Evolutionary conservation across 2,888 invertebrate species (phyloP), one percentile per base, ranked within the genome.

Genomic region (Gisinianus flammeolus): DNA sequence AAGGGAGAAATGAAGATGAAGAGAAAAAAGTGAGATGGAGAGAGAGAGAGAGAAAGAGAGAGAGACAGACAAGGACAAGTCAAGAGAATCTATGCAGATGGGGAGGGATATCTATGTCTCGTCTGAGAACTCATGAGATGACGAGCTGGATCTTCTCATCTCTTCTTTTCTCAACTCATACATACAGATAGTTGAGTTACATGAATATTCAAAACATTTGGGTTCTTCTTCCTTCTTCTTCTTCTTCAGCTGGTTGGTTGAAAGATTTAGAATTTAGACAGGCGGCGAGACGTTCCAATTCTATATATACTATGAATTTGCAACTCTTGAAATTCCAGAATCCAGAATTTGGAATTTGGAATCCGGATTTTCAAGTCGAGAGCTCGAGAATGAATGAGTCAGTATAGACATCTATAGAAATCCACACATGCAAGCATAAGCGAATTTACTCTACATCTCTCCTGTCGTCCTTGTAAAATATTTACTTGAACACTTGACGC

Each of bases 131-230:
- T 44, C 44, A 44, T 44, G 44, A 44, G 6, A 35, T 35, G 44
- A 44, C 2, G 44, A 44, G 19, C 3, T 44, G 44, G 2, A 44
- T 35, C 56, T n/a, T n/a, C n/a, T 12, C 4, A 4, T 56, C 62
- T 62, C 62, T 24, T 26, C 16, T 3, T 54, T 3, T 54, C n/a
- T 16, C n/a, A 5, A n/a, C 54, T n/a, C 19, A 16, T 6, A 44
- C 58, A 58, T n/a, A 33, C 1, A 67, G 5, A 33, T 22, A 64
- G 33, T 33, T 62, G n/a, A n/a, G n/a, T 26, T 16, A 24, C 62
- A 62, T 62, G 62, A 62, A 62, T 62, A 62, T 62, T 62, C 62
- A 62, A 62, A 62, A 62, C 62, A 62, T 26, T 28, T 62, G 24
- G 62, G 62, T 62, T 6, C 1, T 44, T 19, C 2, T n/a, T n/a